Conservation (phyloP, 2,888 invertebrate species). For the Conus canariensis region DNA sequence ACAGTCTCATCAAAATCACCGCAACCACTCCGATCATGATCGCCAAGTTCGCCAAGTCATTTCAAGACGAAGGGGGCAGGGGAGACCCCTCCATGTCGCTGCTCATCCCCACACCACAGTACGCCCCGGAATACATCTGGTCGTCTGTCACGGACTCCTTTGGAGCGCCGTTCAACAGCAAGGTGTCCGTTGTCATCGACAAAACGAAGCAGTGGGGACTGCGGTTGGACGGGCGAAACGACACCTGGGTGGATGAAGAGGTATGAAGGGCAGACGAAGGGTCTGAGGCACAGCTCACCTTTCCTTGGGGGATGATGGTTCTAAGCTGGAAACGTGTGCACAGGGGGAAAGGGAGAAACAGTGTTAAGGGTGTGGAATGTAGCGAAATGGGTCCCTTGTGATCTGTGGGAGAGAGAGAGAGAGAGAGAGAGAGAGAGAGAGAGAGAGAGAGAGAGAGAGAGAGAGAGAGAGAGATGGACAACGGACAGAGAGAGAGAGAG, state of each 20-base stretch:
- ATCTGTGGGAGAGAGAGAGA: no score
- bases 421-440: no score
- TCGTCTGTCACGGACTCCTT: neutral
- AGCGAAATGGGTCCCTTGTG: no score
- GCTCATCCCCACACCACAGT: neutral
- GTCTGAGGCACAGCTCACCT: no score
- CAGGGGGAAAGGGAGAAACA: no score
- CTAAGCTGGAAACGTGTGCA: no score
- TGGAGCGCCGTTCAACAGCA: neutral
- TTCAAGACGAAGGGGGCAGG: neutral
- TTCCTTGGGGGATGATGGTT: no score
- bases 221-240: neutral
- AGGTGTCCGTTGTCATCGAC: neutral
- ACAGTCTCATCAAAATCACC: neutral
- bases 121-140: neutral
- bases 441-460: no score
- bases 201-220: neutral
- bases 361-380: no score
- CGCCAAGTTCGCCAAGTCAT: neutral
- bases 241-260: conserved; percentile 38
- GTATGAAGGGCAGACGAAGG: neutral
- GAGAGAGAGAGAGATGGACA: no score
- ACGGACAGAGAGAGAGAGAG: no score
- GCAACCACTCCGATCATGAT: neutral
- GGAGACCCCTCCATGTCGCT: neutral